phyloP scores from a whole-genome alignment of 2,797 vertebrate species.

The Hippocampus kuda region DNA sequence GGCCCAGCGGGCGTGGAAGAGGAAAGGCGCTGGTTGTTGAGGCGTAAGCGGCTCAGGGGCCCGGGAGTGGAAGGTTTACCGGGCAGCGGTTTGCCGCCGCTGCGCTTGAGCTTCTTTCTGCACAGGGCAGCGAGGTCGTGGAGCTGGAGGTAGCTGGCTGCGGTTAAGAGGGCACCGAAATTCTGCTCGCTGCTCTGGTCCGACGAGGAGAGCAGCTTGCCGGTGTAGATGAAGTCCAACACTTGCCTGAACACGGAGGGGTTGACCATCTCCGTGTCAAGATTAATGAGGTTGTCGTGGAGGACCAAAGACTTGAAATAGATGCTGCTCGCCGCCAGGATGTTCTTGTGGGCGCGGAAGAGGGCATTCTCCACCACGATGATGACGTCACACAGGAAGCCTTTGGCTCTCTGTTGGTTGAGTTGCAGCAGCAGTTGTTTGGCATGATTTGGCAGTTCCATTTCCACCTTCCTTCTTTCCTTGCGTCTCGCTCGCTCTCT shows the following conservation, averaged over 20 bases:
- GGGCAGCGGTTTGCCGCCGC: conserved; percentile 73
- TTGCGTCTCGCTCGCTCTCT: conserved; percentile 62
- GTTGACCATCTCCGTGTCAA: conserved; percentile 97
- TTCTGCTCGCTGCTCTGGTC: conserved; percentile 88
- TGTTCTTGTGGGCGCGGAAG: conserved; percentile 96
- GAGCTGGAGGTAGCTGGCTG: conserved; percentile 99
- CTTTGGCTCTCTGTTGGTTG: conserved; percentile 98
- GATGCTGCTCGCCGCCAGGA: conserved; percentile 95
- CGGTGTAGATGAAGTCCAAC: conserved; percentile 98
- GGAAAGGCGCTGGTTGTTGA: conserved; percentile 81
- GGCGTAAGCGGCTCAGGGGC: conserved; percentile 63
- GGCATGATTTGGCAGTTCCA: conserved; percentile 99
- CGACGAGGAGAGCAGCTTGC: conserved; percentile 80
- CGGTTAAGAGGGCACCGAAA: conserved; percentile 87
- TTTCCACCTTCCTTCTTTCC: conserved; percentile 75
- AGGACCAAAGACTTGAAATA: conserved; percentile 97
- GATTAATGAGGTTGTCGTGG: conserved; percentile 98
- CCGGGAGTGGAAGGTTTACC: conserved; percentile 71
- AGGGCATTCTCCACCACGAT: conserved; percentile 98
- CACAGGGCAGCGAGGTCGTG: conserved; percentile 92
- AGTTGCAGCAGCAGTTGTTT: conserved; percentile 99
- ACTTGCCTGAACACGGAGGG: conserved; percentile 92
- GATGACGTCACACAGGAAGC: conserved; percentile 97
- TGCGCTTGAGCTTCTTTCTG: conserved; percentile 90
- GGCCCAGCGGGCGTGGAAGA: conserved; percentile 65